A percentile compares a stretch with the other conserved stretches of the same genome.
These are phyloP conservation scores for Brienomyrus longianalis DNA, from an alignment of 2,113 vertebrate genomes.

Conservation along the genomic window DNA sequence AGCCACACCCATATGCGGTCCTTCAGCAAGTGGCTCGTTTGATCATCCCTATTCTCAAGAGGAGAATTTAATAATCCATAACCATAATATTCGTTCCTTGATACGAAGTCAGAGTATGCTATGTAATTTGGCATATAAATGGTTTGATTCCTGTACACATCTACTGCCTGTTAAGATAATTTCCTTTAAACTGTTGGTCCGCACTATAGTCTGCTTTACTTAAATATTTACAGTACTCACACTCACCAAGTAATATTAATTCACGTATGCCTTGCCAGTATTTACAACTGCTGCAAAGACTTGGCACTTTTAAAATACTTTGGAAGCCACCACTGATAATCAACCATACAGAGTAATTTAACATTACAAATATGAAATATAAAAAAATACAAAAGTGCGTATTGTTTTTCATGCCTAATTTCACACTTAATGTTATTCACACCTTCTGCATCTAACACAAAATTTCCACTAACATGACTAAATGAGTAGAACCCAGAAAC, in stretches of 20 bases:
- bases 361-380: background rate
- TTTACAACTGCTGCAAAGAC: background rate
- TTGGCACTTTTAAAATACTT: background rate
- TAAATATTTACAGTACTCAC: background rate
- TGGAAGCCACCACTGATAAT: background rate
- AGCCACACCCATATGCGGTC: background rate
- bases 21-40: background rate
- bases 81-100: background rate
- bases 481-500: background rate
- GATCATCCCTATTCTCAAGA: background rate
- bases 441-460: background rate
- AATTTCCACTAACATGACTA: background rate
- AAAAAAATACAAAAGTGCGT: background rate
- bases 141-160: background rate
- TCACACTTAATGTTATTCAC: background rate
- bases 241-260: background rate
- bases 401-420: background rate
- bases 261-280: background rate
- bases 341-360: background rate
- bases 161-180: background rate
- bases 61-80: background rate
- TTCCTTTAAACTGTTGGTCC: background rate
- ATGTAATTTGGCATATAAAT: background rate
- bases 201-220: background rate
- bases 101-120: background rate